Conservation (phyloP, 2,113 vertebrate species). For the Vireo altiloquus region DNA sequence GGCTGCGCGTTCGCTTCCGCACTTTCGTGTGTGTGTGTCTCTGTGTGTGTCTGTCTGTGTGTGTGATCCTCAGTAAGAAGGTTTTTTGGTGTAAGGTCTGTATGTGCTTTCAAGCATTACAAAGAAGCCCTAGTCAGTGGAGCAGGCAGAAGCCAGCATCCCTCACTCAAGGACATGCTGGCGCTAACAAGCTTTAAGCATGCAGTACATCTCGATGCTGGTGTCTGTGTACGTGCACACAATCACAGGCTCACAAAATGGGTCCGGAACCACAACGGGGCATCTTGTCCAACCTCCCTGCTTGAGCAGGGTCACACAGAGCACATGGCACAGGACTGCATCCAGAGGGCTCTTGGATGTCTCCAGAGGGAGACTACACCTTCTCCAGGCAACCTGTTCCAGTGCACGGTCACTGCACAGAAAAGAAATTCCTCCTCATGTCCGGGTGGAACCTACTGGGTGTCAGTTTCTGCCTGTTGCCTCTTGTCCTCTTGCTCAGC, state of each 20-base stretch:
- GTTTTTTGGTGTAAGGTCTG: too few species aligned
- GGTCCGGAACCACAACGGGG: rapidly evolving
- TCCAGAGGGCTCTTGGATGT: background rate
- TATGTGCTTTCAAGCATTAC: background rate
- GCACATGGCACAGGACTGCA: background rate
- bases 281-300: background rate
- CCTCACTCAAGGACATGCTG: background rate
- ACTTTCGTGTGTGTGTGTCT: background rate
- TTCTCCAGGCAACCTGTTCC: rapidly evolving
- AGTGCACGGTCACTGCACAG: background rate
- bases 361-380: background rate
- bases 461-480: background rate
- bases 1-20: background rate
- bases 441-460: rapidly evolving
- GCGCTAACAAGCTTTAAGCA: rapidly evolving
- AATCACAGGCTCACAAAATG: background rate
- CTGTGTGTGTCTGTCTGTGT: rapidly evolving
- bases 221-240: background rate
- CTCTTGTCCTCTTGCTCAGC: rapidly evolving
- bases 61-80: background rate
- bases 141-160: background rate
- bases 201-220: rapidly evolving
- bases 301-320: background rate
- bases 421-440: background rate
- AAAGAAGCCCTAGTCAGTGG: background rate